Percentiles rank a stretch among this genome's conserved stretches.
Evolutionary conservation across 2,888 invertebrate genomes (phyloP).

Genomic region (Limnephilus auricula): DNA sequence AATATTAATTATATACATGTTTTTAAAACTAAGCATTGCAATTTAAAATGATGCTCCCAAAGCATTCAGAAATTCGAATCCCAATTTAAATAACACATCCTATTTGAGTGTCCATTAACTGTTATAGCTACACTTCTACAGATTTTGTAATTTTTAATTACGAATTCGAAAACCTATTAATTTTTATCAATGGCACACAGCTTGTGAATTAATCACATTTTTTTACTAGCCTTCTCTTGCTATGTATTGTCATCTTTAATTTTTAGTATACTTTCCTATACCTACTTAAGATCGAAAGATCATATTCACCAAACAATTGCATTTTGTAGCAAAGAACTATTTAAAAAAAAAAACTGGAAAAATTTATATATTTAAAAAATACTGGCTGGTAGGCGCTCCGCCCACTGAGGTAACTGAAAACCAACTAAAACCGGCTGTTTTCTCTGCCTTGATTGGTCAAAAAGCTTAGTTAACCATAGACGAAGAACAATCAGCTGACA

Average conservation of each 20-base stretch:
- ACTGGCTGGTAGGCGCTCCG: no score
- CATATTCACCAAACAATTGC: no score
- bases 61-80: not conserved
- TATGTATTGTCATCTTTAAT: slow-evolving; percentile 33
- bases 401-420: no score
- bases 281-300: slow-evolving; percentile 7
- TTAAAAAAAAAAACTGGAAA: no score
- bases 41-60: not conserved
- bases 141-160: not conserved
- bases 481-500: no score
- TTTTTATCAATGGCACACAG: slow-evolving; percentile 40
- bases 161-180: not conserved
- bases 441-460: no score
- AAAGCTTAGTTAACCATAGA: no score
- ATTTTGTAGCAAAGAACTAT: no score
- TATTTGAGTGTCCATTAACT: not conserved
- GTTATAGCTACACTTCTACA: not conserved
- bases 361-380: no score
- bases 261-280: slow-evolving; percentile 24
- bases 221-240: not conserved
- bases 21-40: not conserved
- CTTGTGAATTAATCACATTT: not conserved
- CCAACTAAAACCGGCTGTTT: no score
- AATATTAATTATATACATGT: not conserved
- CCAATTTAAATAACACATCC: not conserved